These are phyloP conservation scores for Microcaecilia unicolor DNA, from an alignment of 2,797 vertebrate species.

Conservation along the genomic window DNA sequence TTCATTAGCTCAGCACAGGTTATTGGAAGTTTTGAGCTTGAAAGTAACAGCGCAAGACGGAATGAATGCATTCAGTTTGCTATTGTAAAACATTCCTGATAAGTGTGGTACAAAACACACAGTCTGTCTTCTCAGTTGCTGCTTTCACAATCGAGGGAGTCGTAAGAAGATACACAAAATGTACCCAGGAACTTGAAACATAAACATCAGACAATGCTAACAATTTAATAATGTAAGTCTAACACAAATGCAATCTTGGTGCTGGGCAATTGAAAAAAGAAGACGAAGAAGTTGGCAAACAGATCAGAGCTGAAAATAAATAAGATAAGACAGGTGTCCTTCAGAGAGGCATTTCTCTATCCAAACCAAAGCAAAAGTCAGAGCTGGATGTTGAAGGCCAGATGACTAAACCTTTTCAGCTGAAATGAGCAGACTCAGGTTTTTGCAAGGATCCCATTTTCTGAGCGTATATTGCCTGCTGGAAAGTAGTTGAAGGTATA, in stretches of 20 bases:
- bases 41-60: too few species aligned
- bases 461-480: too few species aligned
- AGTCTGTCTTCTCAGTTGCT: neutral
- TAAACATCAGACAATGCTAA: neutral
- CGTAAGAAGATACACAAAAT: neutral
- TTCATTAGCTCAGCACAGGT: too few species aligned
- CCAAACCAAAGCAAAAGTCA: too few species aligned
- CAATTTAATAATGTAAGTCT: neutral
- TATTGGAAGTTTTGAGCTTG: too few species aligned
- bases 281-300: slow-evolving; percentile 2
- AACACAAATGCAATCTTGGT: neutral
- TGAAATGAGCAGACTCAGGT: too few species aligned
- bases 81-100: neutral
- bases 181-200: neutral
- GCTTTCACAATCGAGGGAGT: neutral
- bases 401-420: too few species aligned
- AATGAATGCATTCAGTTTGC: neutral
- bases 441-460: too few species aligned
- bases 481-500: too few species aligned
- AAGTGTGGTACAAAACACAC: neutral
- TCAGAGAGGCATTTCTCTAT: slow-evolving; percentile 3
- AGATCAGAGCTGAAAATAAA: slow-evolving; percentile 7
- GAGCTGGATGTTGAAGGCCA: too few species aligned
- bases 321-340: neutral
- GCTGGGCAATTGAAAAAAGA: slow-evolving; percentile 4